phyloP scores from a whole-genome alignment of 1,140 invertebrate genomes.

The Ladona fulva region DNA sequence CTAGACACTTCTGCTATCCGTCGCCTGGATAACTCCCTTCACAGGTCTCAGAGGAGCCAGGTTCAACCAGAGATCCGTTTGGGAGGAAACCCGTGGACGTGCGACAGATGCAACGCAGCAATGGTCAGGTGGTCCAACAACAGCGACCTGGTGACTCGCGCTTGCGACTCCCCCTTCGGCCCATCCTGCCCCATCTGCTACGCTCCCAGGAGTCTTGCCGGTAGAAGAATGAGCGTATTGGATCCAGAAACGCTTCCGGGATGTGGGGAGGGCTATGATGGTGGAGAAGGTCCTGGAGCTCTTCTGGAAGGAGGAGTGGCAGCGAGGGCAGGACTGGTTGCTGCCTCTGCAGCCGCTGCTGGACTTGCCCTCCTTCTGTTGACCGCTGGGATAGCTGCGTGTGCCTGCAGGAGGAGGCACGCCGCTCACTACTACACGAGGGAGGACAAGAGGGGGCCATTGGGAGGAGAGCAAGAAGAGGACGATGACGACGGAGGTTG shows the following conservation, averaged over 20 bases:
- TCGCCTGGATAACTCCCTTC: not conserved
- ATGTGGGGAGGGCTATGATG: conserved; percentile 32
- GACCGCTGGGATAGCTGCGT: conserved; percentile 36
- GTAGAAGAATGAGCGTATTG: conserved; percentile 40
- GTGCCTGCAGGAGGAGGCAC: conserved; percentile 47
- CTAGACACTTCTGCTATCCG: conserved; percentile 35
- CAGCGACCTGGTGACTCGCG: conserved; percentile 15
- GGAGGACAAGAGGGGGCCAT: conserved; percentile 47
- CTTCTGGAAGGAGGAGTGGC: conserved; percentile 35
- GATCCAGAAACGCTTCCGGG: conserved; percentile 39
- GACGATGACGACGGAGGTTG: not conserved
- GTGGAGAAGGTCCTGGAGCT: conserved; percentile 23
- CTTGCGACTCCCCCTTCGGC: not conserved
- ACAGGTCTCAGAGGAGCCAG: not conserved
- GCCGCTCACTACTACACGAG: conserved; percentile 63
- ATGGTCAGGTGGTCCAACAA: conserved; percentile 42
- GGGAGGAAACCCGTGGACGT: conserved; percentile 55
- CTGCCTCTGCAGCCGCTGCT: conserved; percentile 36
- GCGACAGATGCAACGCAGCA: conserved; percentile 50
- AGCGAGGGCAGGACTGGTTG: conserved; percentile 47
- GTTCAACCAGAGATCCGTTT: conserved; percentile 41
- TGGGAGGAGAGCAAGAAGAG: not conserved
- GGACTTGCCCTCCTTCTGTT: conserved; percentile 43
- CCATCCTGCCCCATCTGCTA: conserved; percentile 37
- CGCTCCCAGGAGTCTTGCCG: conserved; percentile 40